Base-by-base conservation (phyloP, 2,797 vertebrate genomes). In the Loriculus beryllinus region DNA sequence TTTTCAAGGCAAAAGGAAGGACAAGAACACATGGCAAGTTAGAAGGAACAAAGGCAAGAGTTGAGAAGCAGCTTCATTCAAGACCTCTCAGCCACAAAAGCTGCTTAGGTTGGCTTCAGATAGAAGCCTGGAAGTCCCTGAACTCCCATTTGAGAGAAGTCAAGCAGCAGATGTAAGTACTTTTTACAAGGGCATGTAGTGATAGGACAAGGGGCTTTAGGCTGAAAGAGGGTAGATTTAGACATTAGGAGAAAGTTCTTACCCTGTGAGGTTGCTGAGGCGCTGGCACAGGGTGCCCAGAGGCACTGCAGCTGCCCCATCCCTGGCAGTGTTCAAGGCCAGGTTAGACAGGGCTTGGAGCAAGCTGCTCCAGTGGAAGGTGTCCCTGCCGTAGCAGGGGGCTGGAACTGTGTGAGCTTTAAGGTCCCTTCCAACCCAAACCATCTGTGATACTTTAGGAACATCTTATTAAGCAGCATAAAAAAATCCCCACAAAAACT, bases 11-110 rank as follows among this genome's bases (percentile, higher is more conserved):
- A 70, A 12, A 54, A 25, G 33, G 25, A 86, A 6, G 23, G 37
- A 48, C 4, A 25, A 60, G 37, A 62, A 52, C 0, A 0, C 4
- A 19, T 19, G 5, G 6, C 40, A 31, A 62, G 18, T 0, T 33
- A 26, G 31, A 88, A 11, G n/a, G 35, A 75, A 68, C 12, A 54
- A 33, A 72, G n/a, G 35, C 62, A 75, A 15, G 23, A 33, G 23
- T 0, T 28, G 25, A 77, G 63, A 42, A n/a, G 13, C 5, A 20
- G 29, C 37, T 57, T 35, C n/a, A 23, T 40, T 68, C 8, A n/a
- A 37, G 70, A 85, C 21, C 40, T 47, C 22, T 75, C 45, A 23
- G 57, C 29, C 26, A 25, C 26, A 37, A 25, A 47, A 62, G 31
- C 59, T 3, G 4, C 54, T 59, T 59, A 16, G 9, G 23, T 52